phyloP scores from a whole-genome alignment of 2,113 vertebrate genomes.

The Paramisgurnus dabryanus region DNA sequence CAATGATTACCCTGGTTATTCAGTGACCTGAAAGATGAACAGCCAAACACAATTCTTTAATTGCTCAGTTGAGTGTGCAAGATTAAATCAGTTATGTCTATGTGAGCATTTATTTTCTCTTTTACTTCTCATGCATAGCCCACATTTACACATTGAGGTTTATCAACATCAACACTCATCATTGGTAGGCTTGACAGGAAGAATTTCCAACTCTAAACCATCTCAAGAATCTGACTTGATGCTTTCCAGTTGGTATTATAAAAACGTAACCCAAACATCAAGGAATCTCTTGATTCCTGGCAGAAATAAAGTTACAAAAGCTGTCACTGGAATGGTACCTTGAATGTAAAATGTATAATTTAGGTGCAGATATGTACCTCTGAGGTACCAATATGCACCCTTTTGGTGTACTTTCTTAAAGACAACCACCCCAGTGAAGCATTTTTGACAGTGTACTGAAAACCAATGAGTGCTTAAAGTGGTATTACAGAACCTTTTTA shows the following conservation, averaged over 20 bases:
- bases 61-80: background rate
- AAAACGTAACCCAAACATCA: conserved; percentile 7
- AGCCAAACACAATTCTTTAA: background rate
- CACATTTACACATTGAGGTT: conserved; percentile 17
- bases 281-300: background rate
- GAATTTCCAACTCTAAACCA: background rate
- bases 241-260: background rate
- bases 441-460: background rate
- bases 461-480: background rate
- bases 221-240: background rate
- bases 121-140: background rate
- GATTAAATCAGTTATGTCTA: background rate
- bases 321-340: too few species aligned
- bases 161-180: background rate
- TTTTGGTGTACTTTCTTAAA: too few species aligned
- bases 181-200: background rate
- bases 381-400: too few species aligned
- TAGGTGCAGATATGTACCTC: too few species aligned
- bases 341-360: too few species aligned
- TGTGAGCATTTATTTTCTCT: background rate
- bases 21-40: conserved; percentile 12
- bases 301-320: too few species aligned
- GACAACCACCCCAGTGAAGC: too few species aligned
- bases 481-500: background rate
- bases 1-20: background rate